Conservation (phyloP, 2,797 vertebrate genomes). For the Lerista edwardsae region DNA sequence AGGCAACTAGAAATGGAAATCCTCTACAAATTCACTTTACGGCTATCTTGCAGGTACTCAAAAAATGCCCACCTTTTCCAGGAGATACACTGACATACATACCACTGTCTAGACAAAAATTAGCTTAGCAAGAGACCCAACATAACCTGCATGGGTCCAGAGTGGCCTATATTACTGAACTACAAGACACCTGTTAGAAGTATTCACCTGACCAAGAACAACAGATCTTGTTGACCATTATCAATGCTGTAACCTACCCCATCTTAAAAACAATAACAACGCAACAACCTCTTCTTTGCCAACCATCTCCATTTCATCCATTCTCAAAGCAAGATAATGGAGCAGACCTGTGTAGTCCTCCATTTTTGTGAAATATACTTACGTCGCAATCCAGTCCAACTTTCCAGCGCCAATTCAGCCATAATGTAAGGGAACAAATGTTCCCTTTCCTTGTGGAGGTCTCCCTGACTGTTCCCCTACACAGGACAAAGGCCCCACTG, state of each 20-base stretch:
- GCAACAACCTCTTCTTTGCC: too few species aligned
- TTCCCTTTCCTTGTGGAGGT: too few species aligned
- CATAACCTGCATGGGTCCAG: background rate
- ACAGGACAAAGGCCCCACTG: too few species aligned
- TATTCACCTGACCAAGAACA: background rate
- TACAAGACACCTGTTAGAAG: background rate
- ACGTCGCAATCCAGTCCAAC: too few species aligned
- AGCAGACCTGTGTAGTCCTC: background rate
- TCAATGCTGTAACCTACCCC: background rate
- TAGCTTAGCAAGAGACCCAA: background rate
- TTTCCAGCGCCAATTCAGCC: too few species aligned
- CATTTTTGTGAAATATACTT: background rate
- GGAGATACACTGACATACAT: accelerated
- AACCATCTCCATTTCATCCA: background rate
- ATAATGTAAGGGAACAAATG: too few species aligned
- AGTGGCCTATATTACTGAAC: background rate
- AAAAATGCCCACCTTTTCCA: background rate
- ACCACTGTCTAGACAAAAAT: background rate
- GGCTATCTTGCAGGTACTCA: background rate
- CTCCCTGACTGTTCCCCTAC: too few species aligned
- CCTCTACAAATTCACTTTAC: background rate
- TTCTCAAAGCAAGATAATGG: background rate
- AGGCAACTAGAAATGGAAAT: background rate
- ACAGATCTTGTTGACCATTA: background rate
- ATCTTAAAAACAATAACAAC: too few species aligned